Percentiles rank a stretch among this genome's conserved stretches.
These are phyloP conservation scores for Callinectes sapidus DNA, from an alignment of 2,888 invertebrate species.

Conservation along the genomic window DNA sequence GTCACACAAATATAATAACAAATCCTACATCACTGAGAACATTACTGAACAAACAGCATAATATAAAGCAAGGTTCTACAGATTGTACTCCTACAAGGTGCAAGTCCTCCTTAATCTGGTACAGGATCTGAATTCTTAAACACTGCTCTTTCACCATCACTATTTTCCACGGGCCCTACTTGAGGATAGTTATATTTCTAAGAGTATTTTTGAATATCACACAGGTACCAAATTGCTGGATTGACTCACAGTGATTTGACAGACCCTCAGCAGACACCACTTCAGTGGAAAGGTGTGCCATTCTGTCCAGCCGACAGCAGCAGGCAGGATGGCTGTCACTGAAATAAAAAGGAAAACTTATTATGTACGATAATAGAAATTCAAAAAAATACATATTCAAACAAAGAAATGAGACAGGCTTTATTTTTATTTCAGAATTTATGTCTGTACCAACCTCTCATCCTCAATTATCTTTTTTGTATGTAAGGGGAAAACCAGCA, in stretches of 20 bases:
- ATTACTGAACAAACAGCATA: neutral
- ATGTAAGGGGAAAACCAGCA: too few species aligned
- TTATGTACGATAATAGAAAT: neutral
- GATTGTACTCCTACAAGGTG: neutral
- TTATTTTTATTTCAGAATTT: too few species aligned
- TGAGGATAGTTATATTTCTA: too few species aligned
- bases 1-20: neutral
- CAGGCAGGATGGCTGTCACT: neutral
- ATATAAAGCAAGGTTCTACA: neutral
- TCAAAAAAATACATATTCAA: neutral
- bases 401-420: too few species aligned
- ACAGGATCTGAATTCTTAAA: too few species aligned
- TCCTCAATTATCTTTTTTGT: too few species aligned
- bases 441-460: too few species aligned
- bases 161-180: too few species aligned
- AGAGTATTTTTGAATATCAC: too few species aligned
- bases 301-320: neutral
- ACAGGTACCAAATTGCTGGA: neutral
- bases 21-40: neutral
- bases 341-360: neutral
- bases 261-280: neutral
- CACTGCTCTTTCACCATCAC: too few species aligned
- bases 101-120: neutral
- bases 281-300: neutral
- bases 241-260: neutral